Evolutionary conservation across 2,113 vertebrate species (phyloP).

Genomic region (Chaetura pelagica): DNA sequence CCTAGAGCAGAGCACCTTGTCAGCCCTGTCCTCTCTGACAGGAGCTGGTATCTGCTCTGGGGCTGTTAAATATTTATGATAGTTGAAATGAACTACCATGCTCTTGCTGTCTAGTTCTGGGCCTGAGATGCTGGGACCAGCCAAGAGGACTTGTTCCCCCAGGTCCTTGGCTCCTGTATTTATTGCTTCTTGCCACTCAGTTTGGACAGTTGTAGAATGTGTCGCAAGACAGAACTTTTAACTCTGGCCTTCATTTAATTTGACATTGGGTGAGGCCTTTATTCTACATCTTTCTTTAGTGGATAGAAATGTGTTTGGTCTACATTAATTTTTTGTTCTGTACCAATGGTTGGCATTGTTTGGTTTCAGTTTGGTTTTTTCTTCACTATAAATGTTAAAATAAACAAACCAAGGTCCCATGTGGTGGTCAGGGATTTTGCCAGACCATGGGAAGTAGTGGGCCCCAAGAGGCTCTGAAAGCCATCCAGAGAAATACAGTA

Average conservation of each 20-base stretch:
- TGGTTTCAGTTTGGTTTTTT: constrained; percentile 4
- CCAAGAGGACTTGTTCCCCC: neutral
- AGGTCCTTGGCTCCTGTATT: neutral
- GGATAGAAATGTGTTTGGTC: constrained; percentile 8
- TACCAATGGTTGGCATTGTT: constrained; percentile 35
- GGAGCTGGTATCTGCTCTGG: neutral
- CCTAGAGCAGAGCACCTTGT: neutral
- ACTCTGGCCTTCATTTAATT: constrained; percentile 42
- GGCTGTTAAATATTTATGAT: neutral
- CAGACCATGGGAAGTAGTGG: constrained; percentile 52
- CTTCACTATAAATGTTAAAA: constrained; percentile 53
- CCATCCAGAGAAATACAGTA: constrained; percentile 43
- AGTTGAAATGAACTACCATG: neutral
- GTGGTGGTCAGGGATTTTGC: constrained; percentile 58
- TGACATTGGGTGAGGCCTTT: constrained; percentile 4
- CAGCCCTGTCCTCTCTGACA: neutral
- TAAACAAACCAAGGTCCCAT: constrained; percentile 51
- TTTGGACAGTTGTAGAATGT: constrained; percentile 23
- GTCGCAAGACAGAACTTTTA: constrained; percentile 21
- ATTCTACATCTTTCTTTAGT: constrained; percentile 34
- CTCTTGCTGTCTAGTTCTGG: neutral
- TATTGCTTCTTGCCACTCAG: constrained; percentile 39
- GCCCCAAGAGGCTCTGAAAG: constrained; percentile 46
- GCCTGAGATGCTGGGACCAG: neutral
- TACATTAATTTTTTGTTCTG: constrained; percentile 27